These are phyloP conservation scores for Apocrypta bakeri DNA, from an alignment of 1,140 invertebrate genomes.

Conservation along the genomic window DNA sequence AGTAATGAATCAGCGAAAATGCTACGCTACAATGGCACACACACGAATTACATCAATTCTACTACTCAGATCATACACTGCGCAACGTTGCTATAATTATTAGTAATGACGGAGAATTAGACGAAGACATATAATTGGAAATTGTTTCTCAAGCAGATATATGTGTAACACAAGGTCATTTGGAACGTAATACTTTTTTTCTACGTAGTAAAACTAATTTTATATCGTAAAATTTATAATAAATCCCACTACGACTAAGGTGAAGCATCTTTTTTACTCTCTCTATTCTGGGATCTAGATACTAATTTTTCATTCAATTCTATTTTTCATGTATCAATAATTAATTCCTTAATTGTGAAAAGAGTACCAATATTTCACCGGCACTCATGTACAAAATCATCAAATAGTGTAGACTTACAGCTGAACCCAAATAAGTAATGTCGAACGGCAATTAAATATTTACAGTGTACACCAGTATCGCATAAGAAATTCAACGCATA, in stretches of 20 bases:
- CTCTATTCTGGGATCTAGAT: neutral
- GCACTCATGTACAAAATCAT: neutral
- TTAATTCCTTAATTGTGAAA: too few species aligned
- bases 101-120: too few species aligned
- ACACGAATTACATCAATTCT: too few species aligned
- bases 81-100: too few species aligned
- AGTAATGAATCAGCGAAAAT: too few species aligned
- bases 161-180: neutral
- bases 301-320: neutral
- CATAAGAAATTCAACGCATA: neutral
- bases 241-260: neutral
- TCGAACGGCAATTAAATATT: constrained; percentile 3
- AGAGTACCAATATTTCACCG: too few species aligned
- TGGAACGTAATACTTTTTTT: neutral
- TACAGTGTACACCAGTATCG: neutral
- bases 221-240: neutral
- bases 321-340: neutral
- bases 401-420: neutral
- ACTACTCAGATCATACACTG: too few species aligned
- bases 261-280: neutral
- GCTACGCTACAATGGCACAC: too few species aligned
- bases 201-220: neutral
- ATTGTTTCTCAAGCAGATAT: too few species aligned
- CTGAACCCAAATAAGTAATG: neutral
- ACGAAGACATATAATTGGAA: too few species aligned